phyloP scores from a whole-genome alignment of 1,140 invertebrate species.

The Bombus pyrosoma region DNA sequence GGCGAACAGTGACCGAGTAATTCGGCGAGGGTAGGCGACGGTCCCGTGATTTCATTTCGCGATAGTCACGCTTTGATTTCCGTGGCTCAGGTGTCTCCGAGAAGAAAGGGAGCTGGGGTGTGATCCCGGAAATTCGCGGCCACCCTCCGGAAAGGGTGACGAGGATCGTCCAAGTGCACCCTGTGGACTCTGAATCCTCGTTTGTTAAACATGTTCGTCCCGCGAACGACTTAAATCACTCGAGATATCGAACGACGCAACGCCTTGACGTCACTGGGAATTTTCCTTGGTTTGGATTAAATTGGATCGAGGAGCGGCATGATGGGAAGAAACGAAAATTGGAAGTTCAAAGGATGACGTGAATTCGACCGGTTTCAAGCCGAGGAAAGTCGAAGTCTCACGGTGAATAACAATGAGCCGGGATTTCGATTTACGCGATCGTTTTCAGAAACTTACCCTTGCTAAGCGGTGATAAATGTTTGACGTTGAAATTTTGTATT shows the following conservation, averaged over 20 bases:
- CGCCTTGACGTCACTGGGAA: conserved; percentile 41
- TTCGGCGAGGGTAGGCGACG: conserved; percentile 13
- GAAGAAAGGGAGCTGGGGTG: not conserved
- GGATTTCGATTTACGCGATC: not conserved
- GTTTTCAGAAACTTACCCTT: too few species aligned
- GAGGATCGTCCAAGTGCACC: conserved; percentile 20
- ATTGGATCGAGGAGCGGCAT: conserved; percentile 45
- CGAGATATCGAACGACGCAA: conserved; percentile 34
- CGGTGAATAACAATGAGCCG: conserved; percentile 38
- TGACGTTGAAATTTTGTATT: not conserved
- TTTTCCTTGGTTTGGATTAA: conserved; percentile 61
- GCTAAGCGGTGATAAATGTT: not conserved
- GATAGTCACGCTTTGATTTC: conserved; percentile 62
- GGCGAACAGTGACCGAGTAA: conserved; percentile 20
- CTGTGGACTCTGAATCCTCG: not conserved
- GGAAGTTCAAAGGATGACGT: not conserved
- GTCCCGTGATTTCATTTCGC: conserved; percentile 49
- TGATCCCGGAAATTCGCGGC: conserved; percentile 51
- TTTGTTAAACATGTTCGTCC: conserved; percentile 61
- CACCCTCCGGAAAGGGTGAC: conserved; percentile 12
- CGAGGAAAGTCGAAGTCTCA: not conserved
- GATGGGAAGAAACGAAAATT: conserved; percentile 13
- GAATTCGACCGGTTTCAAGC: conserved; percentile 16
- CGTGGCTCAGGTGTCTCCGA: conserved; percentile 57
- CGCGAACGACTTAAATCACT: conserved; percentile 62